Percentiles rank a stretch among this genome's conserved stretches.
These are phyloP conservation scores for Kryptolebias ocellatus DNA, from an alignment of 2,797 vertebrate species.

Conservation along the genomic window DNA sequence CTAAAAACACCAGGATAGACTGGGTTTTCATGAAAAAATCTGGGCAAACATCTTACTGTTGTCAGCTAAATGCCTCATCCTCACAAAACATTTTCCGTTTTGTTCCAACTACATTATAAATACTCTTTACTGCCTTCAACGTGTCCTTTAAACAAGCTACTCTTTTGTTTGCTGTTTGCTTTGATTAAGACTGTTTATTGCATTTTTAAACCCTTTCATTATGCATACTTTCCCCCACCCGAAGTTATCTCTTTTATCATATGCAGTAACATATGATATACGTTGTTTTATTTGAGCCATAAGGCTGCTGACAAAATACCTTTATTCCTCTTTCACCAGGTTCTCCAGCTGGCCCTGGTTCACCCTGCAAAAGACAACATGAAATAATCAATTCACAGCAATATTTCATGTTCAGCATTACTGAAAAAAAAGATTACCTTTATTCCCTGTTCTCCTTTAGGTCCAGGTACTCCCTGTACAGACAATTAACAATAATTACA, in stretches of 20 bases:
- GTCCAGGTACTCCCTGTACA: constrained; percentile 76
- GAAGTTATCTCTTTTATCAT: too few species aligned
- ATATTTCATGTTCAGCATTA: not conserved
- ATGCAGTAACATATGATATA: too few species aligned
- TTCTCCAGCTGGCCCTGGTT: constrained; percentile 82
- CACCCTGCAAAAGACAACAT: constrained; percentile 80
- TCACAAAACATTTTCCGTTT: not conserved
- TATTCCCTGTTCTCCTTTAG: constrained; percentile 76
- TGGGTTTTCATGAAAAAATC: not conserved
- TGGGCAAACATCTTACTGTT: not conserved
- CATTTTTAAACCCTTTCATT: too few species aligned
- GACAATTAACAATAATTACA: constrained; percentile 26
- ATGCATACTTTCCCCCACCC: too few species aligned
- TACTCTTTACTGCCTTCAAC: too few species aligned
- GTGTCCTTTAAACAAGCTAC: too few species aligned
- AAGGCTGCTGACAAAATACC: constrained; percentile 65
- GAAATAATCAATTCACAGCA: not conserved
- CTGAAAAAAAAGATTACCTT: constrained; percentile 38
- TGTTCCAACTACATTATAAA: too few species aligned
- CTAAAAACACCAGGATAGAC: too few species aligned
- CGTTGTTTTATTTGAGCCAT: not conserved
- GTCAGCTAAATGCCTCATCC: not conserved
- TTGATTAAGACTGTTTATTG: too few species aligned
- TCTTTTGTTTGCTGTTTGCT: too few species aligned
- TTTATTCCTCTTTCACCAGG: constrained; percentile 86